These are phyloP conservation scores for Pelochelys cantorii DNA, from an alignment of 2,797 vertebrate genomes.

Conservation along the genomic window DNA sequence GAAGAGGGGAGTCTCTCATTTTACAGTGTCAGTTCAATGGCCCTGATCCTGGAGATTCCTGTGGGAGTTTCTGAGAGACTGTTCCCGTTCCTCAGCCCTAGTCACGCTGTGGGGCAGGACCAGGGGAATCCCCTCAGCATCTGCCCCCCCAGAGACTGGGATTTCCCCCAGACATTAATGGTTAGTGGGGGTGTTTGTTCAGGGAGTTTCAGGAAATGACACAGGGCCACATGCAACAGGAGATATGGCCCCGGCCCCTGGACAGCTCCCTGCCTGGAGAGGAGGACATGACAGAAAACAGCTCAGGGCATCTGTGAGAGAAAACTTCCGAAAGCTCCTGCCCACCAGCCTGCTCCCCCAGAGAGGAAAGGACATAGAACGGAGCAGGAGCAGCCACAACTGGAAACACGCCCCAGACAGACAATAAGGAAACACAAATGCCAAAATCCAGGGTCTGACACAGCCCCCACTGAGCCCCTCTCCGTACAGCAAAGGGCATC, in stretches of 20 bases:
- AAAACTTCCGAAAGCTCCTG: rapidly evolving
- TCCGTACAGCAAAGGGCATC: not conserved
- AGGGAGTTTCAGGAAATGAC: not conserved
- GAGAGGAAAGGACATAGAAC: not conserved
- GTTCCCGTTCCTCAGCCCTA: not conserved
- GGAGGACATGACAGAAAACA: no score
- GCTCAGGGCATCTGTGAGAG: not conserved
- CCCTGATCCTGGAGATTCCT: not conserved
- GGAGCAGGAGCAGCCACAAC: not conserved
- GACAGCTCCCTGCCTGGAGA: not conserved
- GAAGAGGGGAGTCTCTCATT: rapidly evolving
- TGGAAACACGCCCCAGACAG: not conserved
- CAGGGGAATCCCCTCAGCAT: not conserved
- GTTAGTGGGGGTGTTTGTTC: not conserved
- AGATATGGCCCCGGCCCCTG: no score
- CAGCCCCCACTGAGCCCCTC: not conserved
- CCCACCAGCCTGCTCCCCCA: no score
- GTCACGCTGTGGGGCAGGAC: rapidly evolving
- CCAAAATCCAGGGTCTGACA: not conserved
- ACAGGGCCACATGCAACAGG: not conserved
- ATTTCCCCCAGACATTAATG: not conserved
- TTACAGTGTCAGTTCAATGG: not conserved
- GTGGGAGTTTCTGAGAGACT: not conserved
- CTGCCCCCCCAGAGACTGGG: not conserved
- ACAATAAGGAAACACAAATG: not conserved